Evolutionary conservation across 2,113 vertebrate genomes (phyloP), one percentile per base, ranked within the genome.

Genomic region (Neofelis nebulosa): DNA sequence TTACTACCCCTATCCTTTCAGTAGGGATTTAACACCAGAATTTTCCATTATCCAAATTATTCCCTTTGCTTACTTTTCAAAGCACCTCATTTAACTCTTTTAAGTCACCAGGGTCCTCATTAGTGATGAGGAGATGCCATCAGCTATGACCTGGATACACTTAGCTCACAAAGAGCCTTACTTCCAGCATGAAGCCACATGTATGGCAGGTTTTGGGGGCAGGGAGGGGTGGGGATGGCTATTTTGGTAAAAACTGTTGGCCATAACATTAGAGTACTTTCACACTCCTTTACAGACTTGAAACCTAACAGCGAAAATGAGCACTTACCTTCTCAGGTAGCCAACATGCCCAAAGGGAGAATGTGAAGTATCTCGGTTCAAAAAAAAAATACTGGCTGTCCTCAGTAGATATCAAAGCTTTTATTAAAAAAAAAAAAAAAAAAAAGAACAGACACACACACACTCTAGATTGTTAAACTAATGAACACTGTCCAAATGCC

Each of bases 31-130:
- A 81, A 84, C 48, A 92, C 38, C 48, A 97, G 87, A 81, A 96
- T 87, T 98, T 98, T 97, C 98, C 97, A 96, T 96, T 74, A 95
- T 84, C 79, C 84, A 97, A 92, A 94, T 68, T 87, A 97, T 89
- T 97, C 92, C 94, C 90, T 89, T 61, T 95, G 96, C 94, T 98
- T 83, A 65, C 73, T 97, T 97, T 95, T 92, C 66, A 45, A n/a
- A 71, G 88, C 11, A 21, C 50, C n/a, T 68, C 61, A 18, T 19
- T 94, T 92, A 97, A 95, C 84, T 94, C 94, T 92, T 90, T 15
- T 82, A 81, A 91, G 78, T 95, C 97, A 97, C 96, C 65, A 95
- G 97, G 55, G 97, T 41, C 95, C 97, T 98, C 91, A 97, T 98
- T 98, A 98, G 95, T 33, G n/a, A 41, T 3, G 29, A 84, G n/a